Percentiles rank a stretch among this genome's conserved stretches.
Conservation (phyloP, 53 echinoderm and acorn worm genomes). For the Paracentrotus lividus region DNA sequence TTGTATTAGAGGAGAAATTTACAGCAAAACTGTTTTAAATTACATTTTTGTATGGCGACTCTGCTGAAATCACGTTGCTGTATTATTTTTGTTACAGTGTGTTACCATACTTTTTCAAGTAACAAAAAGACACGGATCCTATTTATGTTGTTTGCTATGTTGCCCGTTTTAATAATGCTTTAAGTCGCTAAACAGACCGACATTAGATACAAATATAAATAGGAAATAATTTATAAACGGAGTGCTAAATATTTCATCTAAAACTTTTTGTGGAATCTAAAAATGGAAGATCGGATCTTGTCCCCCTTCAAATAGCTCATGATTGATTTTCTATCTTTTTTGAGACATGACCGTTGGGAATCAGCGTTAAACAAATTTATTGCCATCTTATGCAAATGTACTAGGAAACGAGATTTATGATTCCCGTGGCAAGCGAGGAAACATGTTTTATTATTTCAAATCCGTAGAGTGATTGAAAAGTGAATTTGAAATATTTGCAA, state of each 20-base stretch:
- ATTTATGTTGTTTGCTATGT: too few relatives aligned
- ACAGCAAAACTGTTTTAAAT: too few relatives aligned
- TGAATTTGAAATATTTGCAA: constrained; percentile 58
- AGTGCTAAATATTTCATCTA: neutral
- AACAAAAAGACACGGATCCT: too few relatives aligned
- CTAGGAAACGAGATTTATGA: constrained; percentile 48
- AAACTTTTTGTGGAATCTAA: neutral
- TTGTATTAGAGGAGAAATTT: too few relatives aligned
- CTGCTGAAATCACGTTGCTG: too few relatives aligned
- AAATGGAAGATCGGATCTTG: constrained; percentile 13
- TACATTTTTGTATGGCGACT: too few relatives aligned
- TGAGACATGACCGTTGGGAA: constrained; percentile 3
- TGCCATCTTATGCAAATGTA: constrained; percentile 48
- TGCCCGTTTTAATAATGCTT: too few relatives aligned
- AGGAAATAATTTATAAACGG: neutral
- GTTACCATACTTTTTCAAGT: too few relatives aligned
- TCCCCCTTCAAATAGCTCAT: neutral
- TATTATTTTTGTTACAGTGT: too few relatives aligned
- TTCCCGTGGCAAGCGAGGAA: constrained; percentile 16
- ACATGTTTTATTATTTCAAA: constrained; percentile 40
- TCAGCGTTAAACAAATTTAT: constrained; percentile 55
- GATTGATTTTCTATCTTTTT: constrained; percentile 40
- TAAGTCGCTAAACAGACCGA: neutral
- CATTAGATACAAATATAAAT: neutral
- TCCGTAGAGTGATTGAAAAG: constrained; percentile 61